These are phyloP conservation scores for Limosa lapponica DNA, from an alignment of 2,797 vertebrate genomes.

Conservation along the genomic window DNA sequence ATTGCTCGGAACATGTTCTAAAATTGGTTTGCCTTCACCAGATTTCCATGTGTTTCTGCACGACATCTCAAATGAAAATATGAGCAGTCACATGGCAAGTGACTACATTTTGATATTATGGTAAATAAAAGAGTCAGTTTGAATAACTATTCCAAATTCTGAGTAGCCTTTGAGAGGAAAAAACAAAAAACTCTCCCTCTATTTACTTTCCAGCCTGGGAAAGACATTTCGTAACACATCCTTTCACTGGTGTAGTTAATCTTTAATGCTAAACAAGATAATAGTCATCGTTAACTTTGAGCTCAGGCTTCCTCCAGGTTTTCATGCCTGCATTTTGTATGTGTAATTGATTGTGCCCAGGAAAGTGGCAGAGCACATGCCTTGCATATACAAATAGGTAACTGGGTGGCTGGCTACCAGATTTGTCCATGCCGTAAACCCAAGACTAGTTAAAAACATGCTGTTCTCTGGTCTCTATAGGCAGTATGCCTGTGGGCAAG, in stretches of 20 bases:
- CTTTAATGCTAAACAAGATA: conserved; percentile 53
- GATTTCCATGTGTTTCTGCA: conserved; percentile 51
- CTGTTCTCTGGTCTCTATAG: neutral
- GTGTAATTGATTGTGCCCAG: neutral
- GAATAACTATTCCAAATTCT: conserved; percentile 44
- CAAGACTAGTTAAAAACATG: neutral
- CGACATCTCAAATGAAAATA: conserved; percentile 58
- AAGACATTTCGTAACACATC: conserved; percentile 50
- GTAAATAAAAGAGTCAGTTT: conserved; percentile 49
- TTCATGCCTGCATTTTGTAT: conserved; percentile 8
- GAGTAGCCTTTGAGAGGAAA: neutral
- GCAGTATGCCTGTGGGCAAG: neutral
- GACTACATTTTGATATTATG: conserved; percentile 42
- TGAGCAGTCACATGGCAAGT: conserved; percentile 46
- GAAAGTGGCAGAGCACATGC: conserved; percentile 6
- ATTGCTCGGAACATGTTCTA: conserved; percentile 47
- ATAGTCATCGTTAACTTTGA: conserved; percentile 27
- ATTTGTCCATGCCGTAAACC: neutral
- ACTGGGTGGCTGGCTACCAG: neutral
- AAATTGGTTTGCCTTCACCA: conserved; percentile 64
- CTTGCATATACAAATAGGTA: conserved; percentile 11
- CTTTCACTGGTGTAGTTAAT: conserved; percentile 31
- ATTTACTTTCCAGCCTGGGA: conserved; percentile 17
- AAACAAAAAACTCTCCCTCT: neutral
- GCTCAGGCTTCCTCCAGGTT: conserved; percentile 26